Conservation (phyloP, 2,113 vertebrate species). For the Chaenocephalus aceratus region DNA sequence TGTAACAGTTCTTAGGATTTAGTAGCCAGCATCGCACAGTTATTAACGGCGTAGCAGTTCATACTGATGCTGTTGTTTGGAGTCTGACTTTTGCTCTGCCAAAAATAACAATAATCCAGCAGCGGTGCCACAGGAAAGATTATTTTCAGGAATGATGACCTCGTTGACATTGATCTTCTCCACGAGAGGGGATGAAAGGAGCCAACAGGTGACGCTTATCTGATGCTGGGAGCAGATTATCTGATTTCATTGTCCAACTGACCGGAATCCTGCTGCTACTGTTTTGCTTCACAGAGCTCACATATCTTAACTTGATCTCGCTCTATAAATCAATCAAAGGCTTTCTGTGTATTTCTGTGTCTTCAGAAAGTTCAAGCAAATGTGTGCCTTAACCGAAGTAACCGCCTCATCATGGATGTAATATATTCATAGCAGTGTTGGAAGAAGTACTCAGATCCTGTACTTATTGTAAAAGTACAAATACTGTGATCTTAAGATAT, state of each 20-base stretch:
- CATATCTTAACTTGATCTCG: constrained; percentile 67
- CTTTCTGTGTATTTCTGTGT: constrained; percentile 61
- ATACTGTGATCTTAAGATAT: too few species aligned
- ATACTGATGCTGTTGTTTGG: background rate
- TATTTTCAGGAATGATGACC: constrained; percentile 62
- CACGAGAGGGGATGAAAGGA: constrained; percentile 56
- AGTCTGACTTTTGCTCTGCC: constrained; percentile 9
- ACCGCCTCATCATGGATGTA: background rate
- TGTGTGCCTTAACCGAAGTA: constrained; percentile 3
- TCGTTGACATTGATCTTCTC: constrained; percentile 68
- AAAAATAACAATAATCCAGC: background rate
- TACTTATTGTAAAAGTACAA: too few species aligned
- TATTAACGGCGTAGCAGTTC: background rate
- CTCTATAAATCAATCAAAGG: constrained; percentile 59
- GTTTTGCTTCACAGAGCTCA: constrained; percentile 61
- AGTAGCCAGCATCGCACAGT: too few species aligned
- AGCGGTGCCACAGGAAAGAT: constrained; percentile 28
- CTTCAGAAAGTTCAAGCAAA: constrained; percentile 42
- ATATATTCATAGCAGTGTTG: background rate
- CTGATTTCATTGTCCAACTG: constrained; percentile 71
- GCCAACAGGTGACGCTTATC: constrained; percentile 68
- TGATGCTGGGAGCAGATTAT: constrained; percentile 68
- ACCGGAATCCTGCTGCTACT: constrained; percentile 68
- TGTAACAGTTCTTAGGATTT: too few species aligned
- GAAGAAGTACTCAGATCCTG: too few species aligned